Percentiles rank a stretch among this genome's conserved stretches.
Evolutionary conservation across 2,113 vertebrate genomes (phyloP).

Genomic region (Irena cyanogastra): DNA sequence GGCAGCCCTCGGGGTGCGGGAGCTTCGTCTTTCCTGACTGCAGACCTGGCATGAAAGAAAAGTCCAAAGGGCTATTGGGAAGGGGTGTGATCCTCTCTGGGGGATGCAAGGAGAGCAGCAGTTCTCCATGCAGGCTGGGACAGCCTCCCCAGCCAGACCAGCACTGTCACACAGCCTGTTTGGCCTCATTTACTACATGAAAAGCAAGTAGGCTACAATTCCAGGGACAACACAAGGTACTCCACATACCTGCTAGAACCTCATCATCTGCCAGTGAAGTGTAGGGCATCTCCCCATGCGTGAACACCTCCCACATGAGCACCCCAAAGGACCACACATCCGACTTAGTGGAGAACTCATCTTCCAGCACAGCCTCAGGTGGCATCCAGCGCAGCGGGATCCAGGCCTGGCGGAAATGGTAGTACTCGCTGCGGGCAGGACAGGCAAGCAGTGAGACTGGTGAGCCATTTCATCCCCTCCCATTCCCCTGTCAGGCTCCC

Average conservation of each 20-base stretch:
- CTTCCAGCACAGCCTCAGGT: slow-evolving; percentile 88
- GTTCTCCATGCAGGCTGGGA: background rate
- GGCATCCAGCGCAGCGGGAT: slow-evolving; percentile 97
- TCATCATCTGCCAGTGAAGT: slow-evolving; percentile 83
- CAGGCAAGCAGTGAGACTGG: background rate
- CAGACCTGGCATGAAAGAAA: slow-evolving; percentile 72
- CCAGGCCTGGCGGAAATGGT: slow-evolving; percentile 93
- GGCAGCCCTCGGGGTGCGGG: slow-evolving; percentile 83
- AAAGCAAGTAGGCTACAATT: background rate
- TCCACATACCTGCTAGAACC: slow-evolving; percentile 83
- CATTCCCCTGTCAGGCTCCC: background rate
- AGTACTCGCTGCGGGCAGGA: slow-evolving; percentile 86
- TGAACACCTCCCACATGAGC: slow-evolving; percentile 98
- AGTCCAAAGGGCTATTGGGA: background rate
- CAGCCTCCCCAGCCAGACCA: background rate
- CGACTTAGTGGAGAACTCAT: slow-evolving; percentile 93
- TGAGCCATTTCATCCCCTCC: background rate
- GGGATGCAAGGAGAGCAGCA: background rate
- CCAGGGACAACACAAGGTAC: background rate
- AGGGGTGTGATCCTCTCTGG: background rate
- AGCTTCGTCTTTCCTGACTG: slow-evolving; percentile 85
- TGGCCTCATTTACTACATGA: background rate
- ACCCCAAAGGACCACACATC: slow-evolving; percentile 97
- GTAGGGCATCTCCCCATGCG: slow-evolving; percentile 88
- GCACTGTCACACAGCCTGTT: background rate